phyloP scores from a whole-genome alignment of 2,888 invertebrate species.

The Lasioglossum pauxillum region DNA sequence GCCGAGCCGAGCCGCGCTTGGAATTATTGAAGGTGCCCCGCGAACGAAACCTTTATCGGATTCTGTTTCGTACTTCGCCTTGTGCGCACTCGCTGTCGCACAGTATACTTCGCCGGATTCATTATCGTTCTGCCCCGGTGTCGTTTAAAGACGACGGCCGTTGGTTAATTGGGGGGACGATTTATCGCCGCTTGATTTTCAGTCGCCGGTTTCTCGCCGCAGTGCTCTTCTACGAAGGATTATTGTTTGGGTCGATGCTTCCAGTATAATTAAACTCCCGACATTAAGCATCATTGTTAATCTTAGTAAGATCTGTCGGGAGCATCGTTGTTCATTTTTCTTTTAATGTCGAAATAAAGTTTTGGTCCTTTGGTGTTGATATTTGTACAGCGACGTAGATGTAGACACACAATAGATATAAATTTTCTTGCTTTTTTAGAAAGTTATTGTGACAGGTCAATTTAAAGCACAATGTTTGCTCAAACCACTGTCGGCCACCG shows the following conservation, averaged over 20 bases:
- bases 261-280: no score
- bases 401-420: no score
- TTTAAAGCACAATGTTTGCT: neutral
- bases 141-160: neutral
- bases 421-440: no score
- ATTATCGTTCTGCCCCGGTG: slow-evolving; percentile 5
- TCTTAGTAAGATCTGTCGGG: no score
- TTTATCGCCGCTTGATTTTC: neutral
- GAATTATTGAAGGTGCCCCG: slow-evolving; percentile 41
- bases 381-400: no score
- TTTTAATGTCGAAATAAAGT: no score
- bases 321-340: no score
- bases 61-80: neutral
- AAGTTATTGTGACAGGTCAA: no score
- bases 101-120: neutral
- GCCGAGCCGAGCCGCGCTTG: neutral
- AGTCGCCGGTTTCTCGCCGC: neutral
- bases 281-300: no score
- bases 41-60: slow-evolving; percentile 43
- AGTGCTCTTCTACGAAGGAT: neutral
- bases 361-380: no score
- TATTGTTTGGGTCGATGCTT: neutral
- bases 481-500: neutral
- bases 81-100: neutral
- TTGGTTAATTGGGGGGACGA: slow-evolving; percentile 1